Evolutionary conservation across 2,797 vertebrate genomes (phyloP).

Genomic region (Sebastolobus altivelis): DNA sequence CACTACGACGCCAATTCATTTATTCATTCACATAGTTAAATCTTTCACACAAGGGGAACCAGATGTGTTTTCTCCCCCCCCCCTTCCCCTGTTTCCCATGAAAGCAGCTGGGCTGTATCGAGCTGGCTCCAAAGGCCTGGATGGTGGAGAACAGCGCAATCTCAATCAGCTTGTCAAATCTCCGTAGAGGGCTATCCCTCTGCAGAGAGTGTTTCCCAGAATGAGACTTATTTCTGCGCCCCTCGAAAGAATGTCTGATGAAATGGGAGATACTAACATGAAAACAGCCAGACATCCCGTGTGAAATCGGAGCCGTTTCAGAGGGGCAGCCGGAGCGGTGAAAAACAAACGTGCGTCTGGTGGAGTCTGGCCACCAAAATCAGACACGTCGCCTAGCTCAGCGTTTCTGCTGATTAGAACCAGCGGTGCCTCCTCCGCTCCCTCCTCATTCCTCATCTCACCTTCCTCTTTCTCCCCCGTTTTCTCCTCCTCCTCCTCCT

Average conservation of each 20-base stretch:
- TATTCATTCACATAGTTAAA: slow-evolving; percentile 53
- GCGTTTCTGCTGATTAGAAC: slow-evolving; percentile 83
- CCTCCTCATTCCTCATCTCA: slow-evolving; percentile 46
- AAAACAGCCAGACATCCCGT: slow-evolving; percentile 77
- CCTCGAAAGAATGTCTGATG: slow-evolving; percentile 73
- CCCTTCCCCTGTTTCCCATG: slow-evolving; percentile 49
- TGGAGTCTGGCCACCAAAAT: slow-evolving; percentile 78
- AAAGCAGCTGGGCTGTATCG: slow-evolving; percentile 60
- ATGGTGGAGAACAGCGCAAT: slow-evolving; percentile 69
- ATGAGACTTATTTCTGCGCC: slow-evolving; percentile 44
- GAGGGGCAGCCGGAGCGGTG: slow-evolving; percentile 40
- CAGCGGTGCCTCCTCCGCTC: slow-evolving; percentile 60
- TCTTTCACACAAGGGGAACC: slow-evolving; percentile 60
- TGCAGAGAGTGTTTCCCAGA: slow-evolving; percentile 59
- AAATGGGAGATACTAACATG: slow-evolving; percentile 72
- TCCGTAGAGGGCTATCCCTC: slow-evolving; percentile 49
- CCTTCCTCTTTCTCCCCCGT: slow-evolving; percentile 20
- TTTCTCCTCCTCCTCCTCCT: neutral
- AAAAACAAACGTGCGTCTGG: slow-evolving; percentile 77
- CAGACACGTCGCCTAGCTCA: slow-evolving; percentile 78
- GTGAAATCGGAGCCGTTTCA: slow-evolving; percentile 74
- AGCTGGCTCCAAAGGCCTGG: slow-evolving; percentile 80
- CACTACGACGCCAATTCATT: slow-evolving; percentile 39
- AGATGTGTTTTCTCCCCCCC: slow-evolving; percentile 62
- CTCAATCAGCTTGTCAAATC: slow-evolving; percentile 72